A percentile compares a stretch with the other conserved stretches of the same genome.
Conservation (phyloP, 2,888 invertebrate genomes). For the Cryptocephalus moraei region DNA sequence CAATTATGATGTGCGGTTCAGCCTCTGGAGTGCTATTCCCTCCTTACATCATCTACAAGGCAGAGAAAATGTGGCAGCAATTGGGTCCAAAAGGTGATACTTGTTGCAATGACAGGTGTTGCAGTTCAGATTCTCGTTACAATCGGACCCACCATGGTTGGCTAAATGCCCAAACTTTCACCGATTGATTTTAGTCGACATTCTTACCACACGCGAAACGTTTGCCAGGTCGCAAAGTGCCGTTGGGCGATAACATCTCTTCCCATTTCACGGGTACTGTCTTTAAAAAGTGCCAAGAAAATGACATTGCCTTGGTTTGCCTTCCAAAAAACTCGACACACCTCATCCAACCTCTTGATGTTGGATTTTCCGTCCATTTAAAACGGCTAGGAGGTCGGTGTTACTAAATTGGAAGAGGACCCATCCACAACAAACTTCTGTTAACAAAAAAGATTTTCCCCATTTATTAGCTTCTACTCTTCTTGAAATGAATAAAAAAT, state of each 20-base stretch:
- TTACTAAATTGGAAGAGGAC: constrained; percentile 9
- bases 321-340: constrained; percentile 23
- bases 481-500: constrained; percentile 6
- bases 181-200: constrained; percentile 20
- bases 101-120: constrained; percentile 18
- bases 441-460: constrained; percentile 12
- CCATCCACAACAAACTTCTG: too few species aligned
- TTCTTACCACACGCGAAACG: constrained; percentile 16
- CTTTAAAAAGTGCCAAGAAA: constrained; percentile 14
- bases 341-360: constrained; percentile 22
- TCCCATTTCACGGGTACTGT: constrained; percentile 3
- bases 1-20: too few species aligned
- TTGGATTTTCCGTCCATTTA: constrained; percentile 20
- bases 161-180: constrained; percentile 16
- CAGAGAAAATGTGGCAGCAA: constrained; percentile 21
- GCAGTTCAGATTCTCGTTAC: constrained; percentile 15
- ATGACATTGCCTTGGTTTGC: constrained; percentile 25
- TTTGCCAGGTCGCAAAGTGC: constrained; percentile 14
- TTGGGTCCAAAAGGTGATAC: constrained; percentile 26
- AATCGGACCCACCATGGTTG: too few species aligned
- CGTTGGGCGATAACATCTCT: constrained; percentile 25
- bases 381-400: constrained; percentile 17
- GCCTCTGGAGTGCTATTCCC: constrained; percentile 25
- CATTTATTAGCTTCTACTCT: constrained; percentile 7
- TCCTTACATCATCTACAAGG: constrained; percentile 15